Evolutionary conservation across 2,888 invertebrate genomes (phyloP), one percentile per base, ranked within the genome.

Genomic region (Drosophila colorata): DNA sequence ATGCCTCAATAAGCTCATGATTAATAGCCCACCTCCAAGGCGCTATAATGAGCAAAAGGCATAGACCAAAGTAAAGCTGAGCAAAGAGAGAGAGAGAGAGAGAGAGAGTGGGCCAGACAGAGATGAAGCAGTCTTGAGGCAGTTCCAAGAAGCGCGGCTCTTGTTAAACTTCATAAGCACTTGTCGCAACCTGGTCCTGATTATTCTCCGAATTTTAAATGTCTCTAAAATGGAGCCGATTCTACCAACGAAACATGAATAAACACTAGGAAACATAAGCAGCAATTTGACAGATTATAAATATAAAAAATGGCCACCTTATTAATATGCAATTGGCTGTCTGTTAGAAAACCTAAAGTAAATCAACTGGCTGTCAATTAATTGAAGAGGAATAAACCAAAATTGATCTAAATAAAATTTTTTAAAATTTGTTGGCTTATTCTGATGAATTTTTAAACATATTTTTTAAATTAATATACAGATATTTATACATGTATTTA

Each of bases 1-100:
- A 89, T 89, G 90, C 90, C 88, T 89, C 90, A 89, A 89, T 89
- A 89, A 89, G 90, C 90, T 87, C 83, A 89, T 89, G 89, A 90
- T 89, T 90, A 90, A 89, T 89, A 89, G 89, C 88, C 76, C 76
- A 75, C 64, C 80, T 79, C 72, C 47, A 56, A 69, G 65, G 80
- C 65, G 65, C 53, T 79, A 69, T 82, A 82, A 82, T 82, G 88
- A 82, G 81, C 74, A 74, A 85, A 79, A 75, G 76, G 86, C 80
- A 82, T 66, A 65, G 72, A 64, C 53, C 43, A 79, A 72, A 63
- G 44, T 53, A 48, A 64, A 61, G 51, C 46, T 41, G 59, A 35
- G 40, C 38, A 40, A 64, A 51, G 37, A 43, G 44, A 25, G 40
- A 31, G 11, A 33, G 11, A 13, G 23, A 20, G 33, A 57, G 38